Base-by-base conservation (phyloP, 1,140 invertebrate species). In the Arion vulgaris region DNA sequence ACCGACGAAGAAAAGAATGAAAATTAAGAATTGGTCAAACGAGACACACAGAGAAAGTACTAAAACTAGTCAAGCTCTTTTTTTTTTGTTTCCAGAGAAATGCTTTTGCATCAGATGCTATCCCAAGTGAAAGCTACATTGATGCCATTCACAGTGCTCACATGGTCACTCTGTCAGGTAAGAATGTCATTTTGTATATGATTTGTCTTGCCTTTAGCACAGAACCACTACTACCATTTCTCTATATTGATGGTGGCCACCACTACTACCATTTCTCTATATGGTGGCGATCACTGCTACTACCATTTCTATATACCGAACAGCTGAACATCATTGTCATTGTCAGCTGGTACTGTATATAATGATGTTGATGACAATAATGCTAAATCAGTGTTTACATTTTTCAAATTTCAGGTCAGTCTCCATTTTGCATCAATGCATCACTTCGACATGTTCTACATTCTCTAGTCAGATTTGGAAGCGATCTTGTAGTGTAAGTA, bases 121-220 rank as follows among this genome's bases (percentile, higher is more conserved):
- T 97, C 85, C 96, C 96, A 36, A 95, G 95, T 0, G 96, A 97
- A 89, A 96, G 95, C 87, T 96, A 96, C 84, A 94, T 96, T 95
- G 82, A 92, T 85, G 86, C 92, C 53, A 85, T 92, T 57, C 87
- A 90, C 84, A 89, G 87, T 85, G 86, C 92, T 69, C 89, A 92
- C 87, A 82, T 90, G 85, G 84, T 94, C 94, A 90, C 90, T 36
- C 81, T 92, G 23, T 91, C 90, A 53, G 73, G 73, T 76, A 66
- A 38, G 39, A 17, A 4, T 2, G 51, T 23, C 9, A 26, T 57
- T n/a, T n/a, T n/a, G n/a, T n/a, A n/a, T n/a, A n/a, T n/a, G n/a
- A n/a, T n/a, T n/a, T n/a, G n/a, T n/a, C n/a, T n/a, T n/a, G n/a
- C n/a, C n/a, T n/a, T 49, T 49, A 19, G 9, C 45, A 49, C 45